Conservation (phyloP, 2,113 vertebrate species). For the Mastomys coucha region DNA sequence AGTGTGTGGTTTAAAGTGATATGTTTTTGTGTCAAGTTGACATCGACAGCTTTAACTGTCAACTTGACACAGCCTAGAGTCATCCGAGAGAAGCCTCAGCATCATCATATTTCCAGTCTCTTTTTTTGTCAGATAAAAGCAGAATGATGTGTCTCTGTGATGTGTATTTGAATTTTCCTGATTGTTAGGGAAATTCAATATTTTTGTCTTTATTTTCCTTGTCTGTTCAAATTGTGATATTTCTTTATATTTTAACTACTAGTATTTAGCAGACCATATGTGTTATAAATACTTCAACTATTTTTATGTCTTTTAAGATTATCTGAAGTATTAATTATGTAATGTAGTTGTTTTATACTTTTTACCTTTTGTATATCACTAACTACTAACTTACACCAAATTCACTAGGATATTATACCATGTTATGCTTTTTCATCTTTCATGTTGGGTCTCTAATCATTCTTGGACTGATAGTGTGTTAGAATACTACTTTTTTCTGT, state of each 20-base stretch:
- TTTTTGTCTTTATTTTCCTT: slow-evolving; percentile 3
- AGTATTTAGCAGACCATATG: background rate
- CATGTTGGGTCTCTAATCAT: background rate
- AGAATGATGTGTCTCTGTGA: background rate
- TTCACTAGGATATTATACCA: background rate
- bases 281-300: background rate
- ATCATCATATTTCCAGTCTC: background rate
- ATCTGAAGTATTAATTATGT: background rate
- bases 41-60: background rate
- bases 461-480: background rate
- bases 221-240: background rate
- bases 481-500: background rate
- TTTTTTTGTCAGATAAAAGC: background rate
- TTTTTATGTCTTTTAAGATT: background rate
- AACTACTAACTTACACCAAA: background rate
- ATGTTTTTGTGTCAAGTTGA: background rate
- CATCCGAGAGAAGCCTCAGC: background rate
- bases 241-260: slow-evolving; percentile 24
- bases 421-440: background rate
- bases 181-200: background rate
- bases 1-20: background rate
- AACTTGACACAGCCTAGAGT: background rate
- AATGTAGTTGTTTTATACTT: background rate
- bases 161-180: background rate
- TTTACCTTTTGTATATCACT: background rate